A percentile compares a stretch with the other conserved stretches of the same genome.
These are phyloP conservation scores for Typhlichthys eigenmanni DNA, from an alignment of 2,797 vertebrate species.

Conservation along the genomic window DNA sequence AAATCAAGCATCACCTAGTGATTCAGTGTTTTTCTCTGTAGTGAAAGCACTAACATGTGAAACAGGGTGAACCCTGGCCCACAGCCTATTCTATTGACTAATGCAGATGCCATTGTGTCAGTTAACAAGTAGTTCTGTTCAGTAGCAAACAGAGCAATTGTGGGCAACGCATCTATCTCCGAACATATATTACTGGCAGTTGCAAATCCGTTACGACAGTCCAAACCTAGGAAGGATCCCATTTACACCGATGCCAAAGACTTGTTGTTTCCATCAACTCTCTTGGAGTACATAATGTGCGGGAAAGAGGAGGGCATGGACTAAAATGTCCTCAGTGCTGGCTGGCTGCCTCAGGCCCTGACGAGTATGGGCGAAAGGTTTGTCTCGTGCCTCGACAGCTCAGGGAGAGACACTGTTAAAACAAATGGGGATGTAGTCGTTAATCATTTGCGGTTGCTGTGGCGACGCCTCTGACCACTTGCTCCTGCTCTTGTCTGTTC, in stretches of 20 bases:
- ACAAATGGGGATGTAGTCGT: constrained; percentile 54
- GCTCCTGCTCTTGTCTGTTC: constrained; percentile 15
- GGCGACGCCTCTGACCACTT: constrained; percentile 37
- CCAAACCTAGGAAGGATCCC: constrained; percentile 19
- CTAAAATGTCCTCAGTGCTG: constrained; percentile 38
- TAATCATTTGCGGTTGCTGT: constrained; percentile 55
- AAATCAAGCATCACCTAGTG: no score
- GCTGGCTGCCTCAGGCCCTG: constrained; percentile 31
- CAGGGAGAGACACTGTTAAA: constrained; percentile 48
- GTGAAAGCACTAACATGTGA: neutral
- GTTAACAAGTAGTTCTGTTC: constrained; percentile 51
- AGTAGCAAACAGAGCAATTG: constrained; percentile 32
- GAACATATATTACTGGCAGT: constrained; percentile 30
- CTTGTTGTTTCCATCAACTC: constrained; percentile 56
- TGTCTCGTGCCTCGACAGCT: constrained; percentile 25
- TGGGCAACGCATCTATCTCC: constrained; percentile 23
- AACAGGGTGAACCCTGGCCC: constrained; percentile 35
- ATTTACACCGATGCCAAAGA: constrained; percentile 42
- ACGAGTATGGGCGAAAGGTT: constrained; percentile 25
- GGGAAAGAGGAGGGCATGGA: constrained; percentile 38
- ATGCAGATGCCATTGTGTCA: constrained; percentile 54
- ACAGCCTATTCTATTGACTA: constrained; percentile 38
- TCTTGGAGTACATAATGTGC: constrained; percentile 48
- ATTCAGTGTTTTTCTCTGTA: no score
- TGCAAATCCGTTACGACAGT: constrained; percentile 43